These are phyloP conservation scores for Cantharis rustica DNA, from an alignment of 2,888 invertebrate genomes.

Conservation along the genomic window DNA sequence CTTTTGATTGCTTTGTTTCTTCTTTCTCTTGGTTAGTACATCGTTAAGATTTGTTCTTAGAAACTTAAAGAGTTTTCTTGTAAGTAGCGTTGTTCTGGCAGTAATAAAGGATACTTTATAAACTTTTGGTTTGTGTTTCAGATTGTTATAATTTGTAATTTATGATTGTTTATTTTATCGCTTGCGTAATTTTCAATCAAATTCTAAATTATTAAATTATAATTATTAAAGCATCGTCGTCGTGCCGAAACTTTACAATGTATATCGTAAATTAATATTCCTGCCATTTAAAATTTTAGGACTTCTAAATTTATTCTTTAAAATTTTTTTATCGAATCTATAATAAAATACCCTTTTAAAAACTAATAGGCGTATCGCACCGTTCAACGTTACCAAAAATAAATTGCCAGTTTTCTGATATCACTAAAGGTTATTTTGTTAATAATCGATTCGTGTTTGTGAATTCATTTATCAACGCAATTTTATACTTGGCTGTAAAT, in stretches of 20 bases:
- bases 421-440: conserved; percentile 4
- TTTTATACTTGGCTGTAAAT: background rate
- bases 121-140: conserved; percentile 40
- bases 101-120: conserved; percentile 46
- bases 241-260: background rate
- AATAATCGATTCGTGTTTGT: conserved; percentile 2
- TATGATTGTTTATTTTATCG: conserved; percentile 39
- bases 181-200: conserved; percentile 17
- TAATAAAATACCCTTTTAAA: conserved; percentile 2
- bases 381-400: conserved; percentile 4
- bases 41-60: conserved; percentile 43
- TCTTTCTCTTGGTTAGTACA: conserved; percentile 42
- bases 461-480: background rate
- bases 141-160: conserved; percentile 41
- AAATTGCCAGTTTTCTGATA: conserved; percentile 4
- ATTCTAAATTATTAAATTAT: background rate
- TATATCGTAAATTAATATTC: background rate
- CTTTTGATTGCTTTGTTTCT: conserved; percentile 45
- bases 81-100: conserved; percentile 42
- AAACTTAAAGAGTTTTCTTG: conserved; percentile 39
- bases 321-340: background rate
- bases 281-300: background rate
- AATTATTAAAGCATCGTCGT: background rate
- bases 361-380: conserved; percentile 4
- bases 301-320: background rate